Percentiles rank a stretch among this genome's conserved stretches.
Evolutionary conservation across 2,113 vertebrate species (phyloP).

Genomic region (Marmota flaviventris): DNA sequence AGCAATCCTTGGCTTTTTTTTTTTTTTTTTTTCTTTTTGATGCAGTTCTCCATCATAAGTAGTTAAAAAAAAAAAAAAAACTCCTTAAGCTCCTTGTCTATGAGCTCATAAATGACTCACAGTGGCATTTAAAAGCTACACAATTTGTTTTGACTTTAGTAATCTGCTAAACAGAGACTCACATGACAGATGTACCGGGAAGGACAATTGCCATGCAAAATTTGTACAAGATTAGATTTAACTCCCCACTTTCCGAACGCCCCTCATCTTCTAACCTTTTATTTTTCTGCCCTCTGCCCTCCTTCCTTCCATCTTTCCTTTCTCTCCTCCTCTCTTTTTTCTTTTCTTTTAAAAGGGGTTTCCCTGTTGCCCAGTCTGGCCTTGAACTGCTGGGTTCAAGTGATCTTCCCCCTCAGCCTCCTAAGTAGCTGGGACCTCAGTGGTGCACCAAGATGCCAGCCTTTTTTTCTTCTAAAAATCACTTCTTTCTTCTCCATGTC

Average conservation of each 20-base stretch:
- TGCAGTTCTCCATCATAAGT: neutral
- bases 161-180: slow-evolving; percentile 56
- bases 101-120: slow-evolving; percentile 61
- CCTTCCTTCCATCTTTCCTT: too few species aligned
- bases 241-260: neutral
- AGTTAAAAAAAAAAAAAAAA: slow-evolving; percentile 3
- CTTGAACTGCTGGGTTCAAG: neutral
- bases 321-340: too few species aligned
- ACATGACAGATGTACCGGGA: slow-evolving; percentile 43
- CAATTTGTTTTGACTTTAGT: slow-evolving; percentile 63
- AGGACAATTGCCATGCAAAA: slow-evolving; percentile 1
- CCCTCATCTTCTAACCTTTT: neutral
- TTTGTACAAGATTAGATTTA: slow-evolving; percentile 3
- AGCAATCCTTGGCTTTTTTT: neutral
- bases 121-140: slow-evolving; percentile 69
- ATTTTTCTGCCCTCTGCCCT: neutral
- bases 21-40: neutral
- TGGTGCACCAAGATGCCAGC: neutral
- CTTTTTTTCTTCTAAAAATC: neutral
- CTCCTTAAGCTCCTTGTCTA: slow-evolving; percentile 43
- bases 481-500: neutral
- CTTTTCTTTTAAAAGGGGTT: neutral
- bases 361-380: neutral
- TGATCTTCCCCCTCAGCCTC: neutral
- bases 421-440: neutral